Evolutionary conservation across 2,113 vertebrate genomes (phyloP).

Genomic region (Scolopax mira): DNA sequence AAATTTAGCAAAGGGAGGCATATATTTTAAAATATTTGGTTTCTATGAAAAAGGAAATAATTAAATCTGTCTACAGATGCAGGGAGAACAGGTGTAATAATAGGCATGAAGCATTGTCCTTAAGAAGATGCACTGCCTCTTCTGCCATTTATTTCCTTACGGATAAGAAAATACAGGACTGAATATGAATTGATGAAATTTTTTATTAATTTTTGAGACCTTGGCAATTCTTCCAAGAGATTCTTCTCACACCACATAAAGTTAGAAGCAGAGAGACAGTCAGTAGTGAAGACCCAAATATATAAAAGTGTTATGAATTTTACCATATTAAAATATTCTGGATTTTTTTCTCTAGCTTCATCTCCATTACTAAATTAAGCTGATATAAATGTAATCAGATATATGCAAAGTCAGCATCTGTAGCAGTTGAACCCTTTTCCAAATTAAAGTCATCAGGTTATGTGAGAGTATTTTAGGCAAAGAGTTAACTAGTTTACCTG

Average conservation of each 20-base stretch:
- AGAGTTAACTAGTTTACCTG: neutral
- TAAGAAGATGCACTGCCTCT: neutral
- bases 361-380: neutral
- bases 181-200: neutral
- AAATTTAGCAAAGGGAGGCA: neutral
- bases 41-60: neutral
- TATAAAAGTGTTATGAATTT: fast-evolving
- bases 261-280: neutral
- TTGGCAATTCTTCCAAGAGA: neutral
- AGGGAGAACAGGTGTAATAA: neutral
- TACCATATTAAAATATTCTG: neutral
- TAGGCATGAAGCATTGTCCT: neutral
- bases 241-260: neutral
- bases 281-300: neutral
- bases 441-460: neutral
- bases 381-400: neutral
- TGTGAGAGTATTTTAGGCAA: neutral
- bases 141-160: neutral
- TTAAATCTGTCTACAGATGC: neutral
- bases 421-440: neutral
- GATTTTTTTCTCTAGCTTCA: neutral
- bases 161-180: neutral
- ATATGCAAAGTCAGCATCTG: neutral
- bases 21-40: neutral
- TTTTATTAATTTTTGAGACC: neutral